These are phyloP conservation scores for Gasterosteus aculeatus DNA, from an alignment of 2,113 vertebrate genomes.

Conservation along the genomic window DNA sequence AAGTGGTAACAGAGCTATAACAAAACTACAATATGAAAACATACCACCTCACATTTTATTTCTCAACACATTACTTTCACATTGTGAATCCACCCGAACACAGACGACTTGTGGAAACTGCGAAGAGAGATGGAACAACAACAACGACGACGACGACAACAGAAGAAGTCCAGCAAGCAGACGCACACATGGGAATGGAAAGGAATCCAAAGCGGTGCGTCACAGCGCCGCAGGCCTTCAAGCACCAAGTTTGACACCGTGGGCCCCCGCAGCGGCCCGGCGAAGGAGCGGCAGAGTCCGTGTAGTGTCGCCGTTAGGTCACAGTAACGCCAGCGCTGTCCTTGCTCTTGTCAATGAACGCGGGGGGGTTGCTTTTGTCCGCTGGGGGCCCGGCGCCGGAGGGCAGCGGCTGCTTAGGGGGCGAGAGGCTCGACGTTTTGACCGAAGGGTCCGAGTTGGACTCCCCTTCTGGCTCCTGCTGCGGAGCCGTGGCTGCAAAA, in stretches of 20 bases:
- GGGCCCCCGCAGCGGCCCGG: conserved; percentile 21
- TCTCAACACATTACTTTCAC: conserved; percentile 63
- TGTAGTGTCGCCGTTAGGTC: conserved; percentile 75
- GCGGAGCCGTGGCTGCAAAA: conserved; percentile 86
- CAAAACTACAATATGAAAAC: conserved; percentile 62
- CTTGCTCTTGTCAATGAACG: conserved; percentile 88
- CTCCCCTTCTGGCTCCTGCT: conserved; percentile 92
- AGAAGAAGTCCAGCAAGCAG: conserved; percentile 43
- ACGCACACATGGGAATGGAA: conserved; percentile 54
- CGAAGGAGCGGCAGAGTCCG: conserved; percentile 17
- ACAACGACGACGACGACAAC: neutral
- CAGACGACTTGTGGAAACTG: conserved; percentile 37
- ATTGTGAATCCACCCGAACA: conserved; percentile 51
- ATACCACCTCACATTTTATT: conserved; percentile 66
- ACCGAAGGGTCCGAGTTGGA: conserved; percentile 82
- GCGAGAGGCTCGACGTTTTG: conserved; percentile 85
- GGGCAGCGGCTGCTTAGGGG: conserved; percentile 82
- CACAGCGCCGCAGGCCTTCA: conserved; percentile 47
- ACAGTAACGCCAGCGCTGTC: conserved; percentile 87
- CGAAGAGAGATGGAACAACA: conserved; percentile 29
- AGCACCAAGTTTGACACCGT: conserved; percentile 37
- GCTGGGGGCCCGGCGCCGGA: conserved; percentile 80
- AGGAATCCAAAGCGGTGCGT: conserved; percentile 50
- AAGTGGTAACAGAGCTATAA: conserved; percentile 55
- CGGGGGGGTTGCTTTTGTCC: conserved; percentile 85